Conservation (phyloP, 2,888 invertebrate genomes). For the Troides oblongomaculatus region DNA sequence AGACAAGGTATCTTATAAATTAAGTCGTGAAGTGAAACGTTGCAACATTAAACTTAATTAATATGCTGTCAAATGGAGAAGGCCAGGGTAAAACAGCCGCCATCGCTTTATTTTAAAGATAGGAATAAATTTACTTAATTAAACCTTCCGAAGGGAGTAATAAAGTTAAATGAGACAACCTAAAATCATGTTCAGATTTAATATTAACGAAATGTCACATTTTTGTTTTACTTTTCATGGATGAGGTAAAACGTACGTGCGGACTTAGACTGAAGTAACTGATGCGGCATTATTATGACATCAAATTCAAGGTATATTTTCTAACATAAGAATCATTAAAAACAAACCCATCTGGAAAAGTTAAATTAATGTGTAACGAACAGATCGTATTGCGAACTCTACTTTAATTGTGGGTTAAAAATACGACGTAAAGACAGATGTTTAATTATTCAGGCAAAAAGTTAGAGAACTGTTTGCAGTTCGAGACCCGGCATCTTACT, state of each 20-base stretch:
- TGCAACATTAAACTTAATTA: slow-evolving; percentile 24
- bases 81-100: slow-evolving; percentile 24
- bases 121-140: slow-evolving; percentile 28
- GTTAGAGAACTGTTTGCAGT: slow-evolving; percentile 12
- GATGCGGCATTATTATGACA: too few species aligned
- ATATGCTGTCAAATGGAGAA: slow-evolving; percentile 27
- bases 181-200: slow-evolving; percentile 14
- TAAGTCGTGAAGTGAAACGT: slow-evolving; percentile 19
- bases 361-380: too few species aligned
- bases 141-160: slow-evolving; percentile 22
- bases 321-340: too few species aligned
- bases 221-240: too few species aligned
- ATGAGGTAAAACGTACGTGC: too few species aligned
- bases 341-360: too few species aligned
- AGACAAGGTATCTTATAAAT: slow-evolving; percentile 4
- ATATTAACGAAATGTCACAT: neutral
- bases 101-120: slow-evolving; percentile 28
- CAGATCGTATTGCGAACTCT: too few species aligned
- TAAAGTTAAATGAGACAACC: slow-evolving; percentile 23
- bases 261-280: too few species aligned
- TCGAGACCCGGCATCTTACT: slow-evolving; percentile 15
- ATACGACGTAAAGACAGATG: neutral
- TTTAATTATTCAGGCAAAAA: slow-evolving; percentile 15
- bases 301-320: too few species aligned
- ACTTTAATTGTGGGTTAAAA: too few species aligned